Base-by-base conservation (phyloP, 2,113 vertebrate genomes). In the Elephas maximus region DNA sequence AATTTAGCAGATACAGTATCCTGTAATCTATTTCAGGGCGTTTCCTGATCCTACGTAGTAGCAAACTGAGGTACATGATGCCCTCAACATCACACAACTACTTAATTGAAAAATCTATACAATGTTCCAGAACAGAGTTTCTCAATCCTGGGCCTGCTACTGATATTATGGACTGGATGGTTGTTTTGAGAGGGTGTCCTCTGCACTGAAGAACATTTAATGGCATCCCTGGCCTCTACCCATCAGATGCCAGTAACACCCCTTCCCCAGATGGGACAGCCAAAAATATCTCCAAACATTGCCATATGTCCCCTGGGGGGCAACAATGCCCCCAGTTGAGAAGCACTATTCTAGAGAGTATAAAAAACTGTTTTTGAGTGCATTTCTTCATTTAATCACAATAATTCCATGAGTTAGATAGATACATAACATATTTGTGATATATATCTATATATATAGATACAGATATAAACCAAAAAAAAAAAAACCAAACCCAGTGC, bases 121-220 rank as follows among this genome's bases (percentile, higher is more conserved):
- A 83, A 12, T 45, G 23, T 8, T 28, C 28, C 60, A 62, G 57
- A 5, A 41, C 8, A n/a, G 45, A 62, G 45, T 51, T 78, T 33
- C 7, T 44, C 80, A 69, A 0, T 6, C 28, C 51, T 1, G 0
- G 21, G 37, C 2, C 37, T 2, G 3, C 15, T 60, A 24, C 8
- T 2, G 26, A 65, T 17, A 44, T 23, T 8, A 78, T 12, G 5
- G 11, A 18, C 17, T 44, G 53, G 53, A 30, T 23, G 57, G 28
- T 30, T 44, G 44, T 23, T 24, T 20, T 30, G 3, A 1, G n/a
- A 4, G 28, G 24, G 23, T 53, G 21, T 21, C 21, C 45, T 62
- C 28, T 30, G 51, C 30, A 5, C 23, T 78, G 0, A 6, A 83
- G 67, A 41, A 60, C 37, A 44, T n/a, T 76, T 15, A 45, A 30